Evolutionary conservation across 2,113 vertebrate genomes (phyloP), one percentile per base, ranked within the genome.

Genomic region (Actenoides hombroni): DNA sequence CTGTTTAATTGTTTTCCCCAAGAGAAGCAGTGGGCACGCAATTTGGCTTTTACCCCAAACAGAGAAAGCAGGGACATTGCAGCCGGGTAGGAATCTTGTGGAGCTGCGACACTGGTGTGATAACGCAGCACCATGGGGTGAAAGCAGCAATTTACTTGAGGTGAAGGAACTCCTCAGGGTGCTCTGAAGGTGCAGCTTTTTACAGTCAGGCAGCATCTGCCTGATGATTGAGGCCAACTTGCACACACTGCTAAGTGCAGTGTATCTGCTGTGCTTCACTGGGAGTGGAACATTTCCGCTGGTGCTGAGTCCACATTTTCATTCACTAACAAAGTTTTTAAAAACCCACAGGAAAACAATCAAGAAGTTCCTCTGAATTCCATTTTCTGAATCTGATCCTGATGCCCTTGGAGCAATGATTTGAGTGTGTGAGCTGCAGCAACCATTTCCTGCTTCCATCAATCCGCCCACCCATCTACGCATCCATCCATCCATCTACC

Each of bases 301-400:
- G 33, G 13, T 61, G 29, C 46, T 0, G 0, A 49, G 20, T 12
- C 37, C 16, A 9, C 9, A 3, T 83, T 51, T 81, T 35, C 49
- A 7, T 25, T 7, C 8, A 11, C 20, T 8, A 73, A 46, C 6
- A 14, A 40, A 44, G 40, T 46, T 40, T 2, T 5, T 11, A 10
- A 56, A 61, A 60, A 56, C 1, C 0, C n/a, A 56, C 11, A 40
- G 16, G 25, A 46, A 71, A 63, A 0, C 0, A 56, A 56, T 24
- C 21, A 11, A 5, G 18, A 76, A 53, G 20, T 24, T 65, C 20
- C 23, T 44, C 16, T 68, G 23, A 21, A 28, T 60, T 86, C 54
- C 10, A 2, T 54, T 84, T 77, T 54, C 20, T 68, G 28, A 63
- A 63, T 14, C 59, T 53, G 24, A 26, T 54, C 14, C 33, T 63